Evolutionary conservation across 1,140 invertebrate genomes (phyloP).

Genomic region (Stratiolaelaps scimitus): DNA sequence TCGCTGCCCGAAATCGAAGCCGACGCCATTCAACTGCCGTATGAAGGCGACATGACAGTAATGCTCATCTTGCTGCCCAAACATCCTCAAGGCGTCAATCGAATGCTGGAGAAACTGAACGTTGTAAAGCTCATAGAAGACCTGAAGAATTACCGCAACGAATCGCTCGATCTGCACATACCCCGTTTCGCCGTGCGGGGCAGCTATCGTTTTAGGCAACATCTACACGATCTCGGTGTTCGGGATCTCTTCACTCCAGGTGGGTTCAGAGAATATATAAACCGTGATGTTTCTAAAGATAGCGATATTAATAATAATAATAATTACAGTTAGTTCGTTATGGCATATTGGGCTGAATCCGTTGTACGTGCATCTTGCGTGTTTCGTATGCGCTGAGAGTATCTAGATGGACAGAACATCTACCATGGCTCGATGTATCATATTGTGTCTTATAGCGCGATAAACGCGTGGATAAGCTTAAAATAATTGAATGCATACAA

Average conservation of each 20-base stretch:
- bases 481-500: too few relatives aligned
- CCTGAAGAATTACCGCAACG: not conserved
- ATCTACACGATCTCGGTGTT: conserved; percentile 12
- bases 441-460: too few relatives aligned
- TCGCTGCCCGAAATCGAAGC: conserved; percentile 18
- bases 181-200: conserved; percentile 1
- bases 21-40: conserved; percentile 15
- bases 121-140: conserved; percentile 6
- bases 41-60: conserved; percentile 11
- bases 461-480: too few relatives aligned
- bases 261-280: not conserved
- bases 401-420: too few relatives aligned
- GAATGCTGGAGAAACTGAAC: conserved; percentile 10
- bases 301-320: too few relatives aligned
- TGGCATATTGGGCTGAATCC: too few relatives aligned
- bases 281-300: not conserved
- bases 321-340: too few relatives aligned
- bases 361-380: not conserved
- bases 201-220: conserved; percentile 2
- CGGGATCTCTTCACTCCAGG: not conserved
- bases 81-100: not conserved
- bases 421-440: too few relatives aligned
- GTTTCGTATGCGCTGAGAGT: not conserved
- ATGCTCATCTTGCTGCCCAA: conserved; percentile 13
- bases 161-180: conserved; percentile 9